Evolutionary conservation across 2,888 invertebrate species (phyloP).

Genomic region (Apodemia mormo): DNA sequence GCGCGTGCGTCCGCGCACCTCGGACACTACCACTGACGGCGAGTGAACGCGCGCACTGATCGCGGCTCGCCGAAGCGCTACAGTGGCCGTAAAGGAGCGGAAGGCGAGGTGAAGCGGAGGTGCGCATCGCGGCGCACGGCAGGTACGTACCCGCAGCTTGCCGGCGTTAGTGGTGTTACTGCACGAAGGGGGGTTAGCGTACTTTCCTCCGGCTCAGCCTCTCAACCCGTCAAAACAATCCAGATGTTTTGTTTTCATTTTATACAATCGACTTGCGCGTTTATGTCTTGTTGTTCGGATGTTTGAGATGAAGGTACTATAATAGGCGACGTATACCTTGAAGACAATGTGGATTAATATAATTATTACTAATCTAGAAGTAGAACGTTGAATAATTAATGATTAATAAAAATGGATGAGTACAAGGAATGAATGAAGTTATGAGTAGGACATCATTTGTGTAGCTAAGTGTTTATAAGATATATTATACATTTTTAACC

Average conservation of each 20-base stretch:
- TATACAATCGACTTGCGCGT: not conserved
- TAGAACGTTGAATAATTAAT: no score
- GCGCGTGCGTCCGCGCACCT: constrained; percentile 69
- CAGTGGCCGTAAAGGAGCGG: constrained; percentile 47
- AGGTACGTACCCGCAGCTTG: constrained; percentile 51
- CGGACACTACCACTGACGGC: constrained; percentile 77
- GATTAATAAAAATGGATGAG: no score
- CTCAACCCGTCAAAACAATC: constrained; percentile 23
- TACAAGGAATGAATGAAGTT: no score
- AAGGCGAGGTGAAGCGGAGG: constrained; percentile 68
- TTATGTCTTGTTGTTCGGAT: not conserved
- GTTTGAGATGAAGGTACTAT: not conserved
- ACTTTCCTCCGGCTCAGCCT: constrained; percentile 19
- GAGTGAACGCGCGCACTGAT: constrained; percentile 80
- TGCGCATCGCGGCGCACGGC: constrained; percentile 74
- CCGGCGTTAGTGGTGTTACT: not conserved
- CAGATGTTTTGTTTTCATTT: constrained; percentile 12
- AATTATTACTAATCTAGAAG: no score
- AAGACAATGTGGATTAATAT: not conserved
- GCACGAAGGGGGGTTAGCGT: constrained; percentile 9
- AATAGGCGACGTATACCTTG: not conserved
- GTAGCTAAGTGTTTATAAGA: no score
- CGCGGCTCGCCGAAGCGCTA: constrained; percentile 45
- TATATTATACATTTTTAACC: no score
- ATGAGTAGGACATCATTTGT: no score